Evolutionary conservation across 2,113 vertebrate genomes (phyloP).

Genomic region (Pelobates fuscus): DNA sequence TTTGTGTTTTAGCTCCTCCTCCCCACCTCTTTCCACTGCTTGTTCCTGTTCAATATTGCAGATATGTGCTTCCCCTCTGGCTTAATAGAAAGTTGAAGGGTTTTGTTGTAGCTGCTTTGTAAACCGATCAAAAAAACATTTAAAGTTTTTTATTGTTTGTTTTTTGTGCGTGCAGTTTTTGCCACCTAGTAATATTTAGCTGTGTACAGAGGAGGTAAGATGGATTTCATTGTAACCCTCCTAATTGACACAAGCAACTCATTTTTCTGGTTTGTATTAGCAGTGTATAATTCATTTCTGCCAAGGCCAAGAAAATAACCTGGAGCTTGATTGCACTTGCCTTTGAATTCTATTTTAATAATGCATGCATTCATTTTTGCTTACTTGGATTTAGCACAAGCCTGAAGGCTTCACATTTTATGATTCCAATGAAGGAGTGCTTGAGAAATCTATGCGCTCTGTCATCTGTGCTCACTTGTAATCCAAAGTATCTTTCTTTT

Average conservation of each 20-base stretch:
- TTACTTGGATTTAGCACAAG: conserved; percentile 20
- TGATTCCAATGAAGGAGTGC: neutral
- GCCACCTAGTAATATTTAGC: no score
- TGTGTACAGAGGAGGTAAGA: neutral
- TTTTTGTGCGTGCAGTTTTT: no score
- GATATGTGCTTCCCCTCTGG: no score
- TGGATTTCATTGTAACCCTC: neutral
- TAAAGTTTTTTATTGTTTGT: no score
- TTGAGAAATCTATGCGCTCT: conserved; percentile 15
- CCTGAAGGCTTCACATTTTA: conserved; percentile 34
- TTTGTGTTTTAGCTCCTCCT: no score
- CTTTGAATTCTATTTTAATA: conserved; percentile 34
- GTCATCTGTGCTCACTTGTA: conserved; percentile 19
- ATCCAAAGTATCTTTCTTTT: conserved; percentile 40
- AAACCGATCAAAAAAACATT: no score
- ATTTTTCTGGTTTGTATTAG: conserved; percentile 32
- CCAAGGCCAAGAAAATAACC: conserved; percentile 15
- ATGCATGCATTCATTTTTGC: conserved; percentile 1
- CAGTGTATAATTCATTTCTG: conserved; percentile 5
- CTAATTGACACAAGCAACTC: conserved; percentile 17
- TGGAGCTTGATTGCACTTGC: conserved; percentile 10
- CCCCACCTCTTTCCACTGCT: no score
- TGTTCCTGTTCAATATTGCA: no score
- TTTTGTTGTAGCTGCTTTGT: no score
- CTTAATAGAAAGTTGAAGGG: no score